phyloP scores from a whole-genome alignment of 2,797 vertebrate genomes.

The Sebastes reedi region DNA sequence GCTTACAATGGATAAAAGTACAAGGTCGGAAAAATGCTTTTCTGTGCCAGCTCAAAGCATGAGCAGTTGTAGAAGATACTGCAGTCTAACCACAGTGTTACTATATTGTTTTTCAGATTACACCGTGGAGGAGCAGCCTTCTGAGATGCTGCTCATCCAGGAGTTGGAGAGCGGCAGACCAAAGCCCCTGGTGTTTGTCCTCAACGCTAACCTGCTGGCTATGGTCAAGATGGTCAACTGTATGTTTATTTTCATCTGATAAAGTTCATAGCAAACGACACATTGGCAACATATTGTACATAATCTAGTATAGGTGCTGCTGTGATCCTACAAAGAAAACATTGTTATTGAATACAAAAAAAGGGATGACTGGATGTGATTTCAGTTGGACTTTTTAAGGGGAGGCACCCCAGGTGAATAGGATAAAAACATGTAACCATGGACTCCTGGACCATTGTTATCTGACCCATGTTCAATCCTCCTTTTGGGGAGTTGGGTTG shows the following conservation, averaged over 20 bases:
- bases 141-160: slow-evolving; percentile 93
- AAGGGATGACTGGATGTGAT: neutral
- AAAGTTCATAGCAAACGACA: neutral
- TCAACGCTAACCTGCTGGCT: slow-evolving; percentile 97
- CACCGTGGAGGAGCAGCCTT: slow-evolving; percentile 96
- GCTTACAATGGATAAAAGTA: neutral
- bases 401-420: too few species aligned
- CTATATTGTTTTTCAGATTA: slow-evolving; percentile 84
- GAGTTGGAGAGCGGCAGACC: slow-evolving; percentile 93
- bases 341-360: neutral
- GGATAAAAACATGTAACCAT: too few species aligned
- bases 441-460: too few species aligned
- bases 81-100: neutral
- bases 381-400: neutral
- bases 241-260: slow-evolving; percentile 60
- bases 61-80: neutral
- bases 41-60: neutral
- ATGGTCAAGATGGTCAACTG: slow-evolving; percentile 99
- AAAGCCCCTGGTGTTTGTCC: slow-evolving; percentile 96
- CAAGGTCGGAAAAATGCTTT: neutral
- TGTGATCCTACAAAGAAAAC: neutral
- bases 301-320: neutral
- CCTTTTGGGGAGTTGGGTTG: too few species aligned
- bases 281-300: neutral
- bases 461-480: too few species aligned